Percentiles rank a stretch among this genome's conserved stretches.
These are phyloP conservation scores for Netelia virgata DNA, from an alignment of 2,888 invertebrate species.

Conservation along the genomic window DNA sequence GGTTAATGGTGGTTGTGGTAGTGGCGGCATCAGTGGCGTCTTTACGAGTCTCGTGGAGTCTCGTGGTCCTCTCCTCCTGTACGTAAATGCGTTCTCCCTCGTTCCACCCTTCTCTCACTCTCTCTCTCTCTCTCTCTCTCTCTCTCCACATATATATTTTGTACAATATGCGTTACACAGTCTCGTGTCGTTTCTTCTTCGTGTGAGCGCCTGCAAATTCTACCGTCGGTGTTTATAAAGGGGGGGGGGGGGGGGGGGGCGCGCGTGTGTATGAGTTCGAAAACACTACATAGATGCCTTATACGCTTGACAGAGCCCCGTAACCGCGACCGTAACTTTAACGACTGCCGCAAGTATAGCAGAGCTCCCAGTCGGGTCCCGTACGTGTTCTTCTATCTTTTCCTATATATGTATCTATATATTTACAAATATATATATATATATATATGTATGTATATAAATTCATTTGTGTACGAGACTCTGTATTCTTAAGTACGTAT, in stretches of 20 bases:
- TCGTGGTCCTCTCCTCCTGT: constrained; percentile 4
- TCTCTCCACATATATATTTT: constrained; percentile 1
- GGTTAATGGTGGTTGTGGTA: constrained; percentile 50
- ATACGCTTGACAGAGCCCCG: constrained; percentile 65
- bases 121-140: not conserved
- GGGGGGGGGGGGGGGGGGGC: too few species aligned
- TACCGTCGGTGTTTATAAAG: constrained; percentile 13
- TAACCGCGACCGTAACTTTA: constrained; percentile 71
- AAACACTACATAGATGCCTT: constrained; percentile 42
- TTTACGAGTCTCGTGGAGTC: constrained; percentile 59
- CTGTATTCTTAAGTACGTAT: not conserved
- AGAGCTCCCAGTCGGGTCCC: constrained; percentile 25
- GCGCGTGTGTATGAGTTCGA: not conserved
- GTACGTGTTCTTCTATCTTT: constrained; percentile 21
- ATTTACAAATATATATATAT: not conserved
- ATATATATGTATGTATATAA: not conserved
- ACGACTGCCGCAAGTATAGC: constrained; percentile 53
- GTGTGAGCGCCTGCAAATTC: too few species aligned
- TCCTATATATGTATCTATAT: not conserved
- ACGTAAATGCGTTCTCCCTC: constrained; percentile 8
- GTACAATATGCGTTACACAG: not conserved
- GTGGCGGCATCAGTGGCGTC: constrained; percentile 50
- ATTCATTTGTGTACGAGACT: too few species aligned
- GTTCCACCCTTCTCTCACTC: not conserved
- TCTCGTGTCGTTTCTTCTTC: too few species aligned